Conservation (phyloP, 2,797 vertebrate genomes). For the Sebastes umbrosus region DNA sequence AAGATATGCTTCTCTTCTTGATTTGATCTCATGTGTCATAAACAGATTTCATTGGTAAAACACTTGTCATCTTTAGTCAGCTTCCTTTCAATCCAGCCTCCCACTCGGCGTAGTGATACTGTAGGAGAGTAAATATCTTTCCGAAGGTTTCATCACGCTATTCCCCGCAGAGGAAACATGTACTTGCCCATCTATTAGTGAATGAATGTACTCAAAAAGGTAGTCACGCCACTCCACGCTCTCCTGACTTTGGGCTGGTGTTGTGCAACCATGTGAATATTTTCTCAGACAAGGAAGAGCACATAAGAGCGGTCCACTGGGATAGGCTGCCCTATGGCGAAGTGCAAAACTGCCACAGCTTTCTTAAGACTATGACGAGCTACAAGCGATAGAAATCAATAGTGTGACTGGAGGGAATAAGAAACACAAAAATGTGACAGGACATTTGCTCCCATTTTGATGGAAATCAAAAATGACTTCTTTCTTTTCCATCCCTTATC, state of each 20-base stretch:
- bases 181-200: conserved; percentile 36
- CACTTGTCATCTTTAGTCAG: not conserved
- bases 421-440: conserved; percentile 14
- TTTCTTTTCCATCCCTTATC: not conserved
- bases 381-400: conserved; percentile 23
- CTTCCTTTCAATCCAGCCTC: not conserved
- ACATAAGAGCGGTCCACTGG: conserved; percentile 8
- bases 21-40: conserved; percentile 7
- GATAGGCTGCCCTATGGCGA: conserved; percentile 11
- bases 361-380: conserved; percentile 14
- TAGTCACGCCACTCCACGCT: conserved; percentile 36
- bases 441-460: not conserved
- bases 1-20: not conserved
- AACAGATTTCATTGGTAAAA: conserved; percentile 1
- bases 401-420: conserved; percentile 20
- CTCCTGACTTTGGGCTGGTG: conserved; percentile 43
- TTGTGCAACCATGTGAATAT: conserved; percentile 57
- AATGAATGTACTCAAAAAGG: conserved; percentile 38
- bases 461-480: conserved; percentile 5
- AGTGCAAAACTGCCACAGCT: conserved; percentile 14
- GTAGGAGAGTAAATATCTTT: conserved; percentile 18
- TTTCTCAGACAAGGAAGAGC: conserved; percentile 44
- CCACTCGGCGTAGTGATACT: not conserved
- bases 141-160: conserved; percentile 23
- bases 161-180: conserved; percentile 35